Conservation (phyloP, 2,797 vertebrate genomes). For the Lophura swinhoii region DNA sequence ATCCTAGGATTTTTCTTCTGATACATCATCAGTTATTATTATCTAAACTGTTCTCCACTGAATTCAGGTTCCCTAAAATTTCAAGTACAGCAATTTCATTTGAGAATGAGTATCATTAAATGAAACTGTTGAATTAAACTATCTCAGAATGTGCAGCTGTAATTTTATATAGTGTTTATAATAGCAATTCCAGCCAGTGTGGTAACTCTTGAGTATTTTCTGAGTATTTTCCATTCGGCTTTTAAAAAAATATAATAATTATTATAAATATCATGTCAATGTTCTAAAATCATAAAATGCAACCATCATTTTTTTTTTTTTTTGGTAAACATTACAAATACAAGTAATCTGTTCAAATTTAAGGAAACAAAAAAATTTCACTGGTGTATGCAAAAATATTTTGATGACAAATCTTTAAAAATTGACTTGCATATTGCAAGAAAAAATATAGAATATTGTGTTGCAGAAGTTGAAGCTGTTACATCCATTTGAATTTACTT, state of each 20-base stretch:
- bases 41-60: not conserved
- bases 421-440: not conserved
- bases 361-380: not conserved
- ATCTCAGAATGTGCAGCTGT: not conserved
- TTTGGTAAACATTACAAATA: not conserved
- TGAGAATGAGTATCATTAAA: not conserved
- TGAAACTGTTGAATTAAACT: not conserved
- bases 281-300: not conserved
- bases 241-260: not conserved
- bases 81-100: slow-evolving; percentile 12
- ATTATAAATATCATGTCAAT: not conserved
- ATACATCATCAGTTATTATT: not conserved
- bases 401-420: not conserved
- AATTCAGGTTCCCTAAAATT: slow-evolving; percentile 26
- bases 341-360: not conserved
- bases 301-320: accelerated
- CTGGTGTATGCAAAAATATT: not conserved
- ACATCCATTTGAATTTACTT: not conserved
- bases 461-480: not conserved
- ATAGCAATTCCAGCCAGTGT: not conserved
- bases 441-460: not conserved
- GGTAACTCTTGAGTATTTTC: not conserved
- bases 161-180: not conserved
- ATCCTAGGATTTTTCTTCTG: not conserved
- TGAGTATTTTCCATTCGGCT: not conserved